phyloP scores from a whole-genome alignment of 2,888 invertebrate genomes.

The Stenurella melanura region DNA sequence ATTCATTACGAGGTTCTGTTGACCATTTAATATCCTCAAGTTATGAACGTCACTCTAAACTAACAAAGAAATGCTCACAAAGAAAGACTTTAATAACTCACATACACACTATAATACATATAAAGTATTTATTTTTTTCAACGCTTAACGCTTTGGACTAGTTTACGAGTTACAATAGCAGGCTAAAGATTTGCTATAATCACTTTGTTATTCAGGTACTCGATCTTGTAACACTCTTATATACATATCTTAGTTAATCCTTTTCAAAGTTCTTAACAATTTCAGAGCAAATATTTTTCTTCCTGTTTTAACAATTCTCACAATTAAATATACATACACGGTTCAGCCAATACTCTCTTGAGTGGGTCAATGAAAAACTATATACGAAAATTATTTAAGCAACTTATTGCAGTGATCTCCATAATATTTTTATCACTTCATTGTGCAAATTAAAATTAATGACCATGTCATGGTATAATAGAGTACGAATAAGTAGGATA shows the following conservation, averaged over 20 bases:
- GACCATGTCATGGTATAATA: no score
- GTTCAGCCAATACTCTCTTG: constrained; percentile 26
- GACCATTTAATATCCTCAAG: neutral
- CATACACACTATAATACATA: constrained; percentile 53
- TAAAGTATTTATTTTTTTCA: constrained; percentile 54
- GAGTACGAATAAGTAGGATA: neutral
- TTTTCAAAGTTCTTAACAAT: constrained; percentile 37
- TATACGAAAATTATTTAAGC: neutral
- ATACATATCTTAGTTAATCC: constrained; percentile 45
- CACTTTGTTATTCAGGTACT: constrained; percentile 62
- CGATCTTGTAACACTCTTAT: constrained; percentile 57
- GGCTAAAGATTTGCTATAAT: constrained; percentile 59
- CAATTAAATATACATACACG: neutral
- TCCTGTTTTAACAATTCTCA: constrained; percentile 2
- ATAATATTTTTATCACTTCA: no score
- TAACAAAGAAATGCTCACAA: constrained; percentile 40
- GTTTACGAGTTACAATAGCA: constrained; percentile 62
- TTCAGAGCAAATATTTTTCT: constrained; percentile 33
- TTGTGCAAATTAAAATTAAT: no score
- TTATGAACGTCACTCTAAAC: neutral
- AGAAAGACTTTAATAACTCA: constrained; percentile 38
- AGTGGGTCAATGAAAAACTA: constrained; percentile 34
- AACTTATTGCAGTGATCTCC: no score
- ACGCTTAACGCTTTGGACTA: constrained; percentile 61
- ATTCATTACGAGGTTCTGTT: neutral